Evolutionary conservation across 2,113 vertebrate species (phyloP), one percentile per base, ranked within the genome.

Genomic region (Ochotona princeps): DNA sequence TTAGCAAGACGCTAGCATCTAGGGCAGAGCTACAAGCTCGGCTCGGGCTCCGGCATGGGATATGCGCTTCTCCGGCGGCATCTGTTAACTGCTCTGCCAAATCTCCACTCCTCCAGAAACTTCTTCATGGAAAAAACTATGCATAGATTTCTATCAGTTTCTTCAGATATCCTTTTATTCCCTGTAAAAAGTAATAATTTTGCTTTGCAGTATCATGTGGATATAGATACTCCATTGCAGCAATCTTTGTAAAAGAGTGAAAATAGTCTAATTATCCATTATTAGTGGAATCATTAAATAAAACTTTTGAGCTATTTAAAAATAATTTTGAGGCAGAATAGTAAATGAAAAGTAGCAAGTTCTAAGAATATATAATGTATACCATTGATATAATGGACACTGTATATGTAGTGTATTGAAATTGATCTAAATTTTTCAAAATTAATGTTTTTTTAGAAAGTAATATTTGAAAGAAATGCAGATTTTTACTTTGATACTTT

Each of bases 381-480:
- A 51, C 63, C 23, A 72, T 79, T 87, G 92, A 87, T 92, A 90
- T 85, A 91, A 35, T 89, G 61, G 70, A 93, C 87, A 72, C 44
- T 78, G 78, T 72, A 2, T 66, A 21, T 74, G 21, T 92, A 67
- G 47, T 85, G 61, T 80, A 4, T 91, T 67, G 88, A 69, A 93
- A 66, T 17, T 83, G 8, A 38, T 76, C 14, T 76, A 92, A 47
- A 84, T 60, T n/a, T 80, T 81, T 13, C 38, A 44, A 44, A 44
- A 44, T 44, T 44, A 44, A 44, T 44, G 38, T 44, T 44, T 44
- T 44, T 44, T 44, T 44, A 44, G 38, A 44, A 44, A 91, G 88
- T 66, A 2, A 21, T 91, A 61, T 67, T 72, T 73, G 28, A 93
- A 17, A 79, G 20, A 87, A 75, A 76, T 13, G 32, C 72, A 11